A percentile compares a stretch with the other conserved stretches of the same genome.
Evolutionary conservation across 2,113 vertebrate species (phyloP).

Genomic region (Melanotaenia duboulayi): DNA sequence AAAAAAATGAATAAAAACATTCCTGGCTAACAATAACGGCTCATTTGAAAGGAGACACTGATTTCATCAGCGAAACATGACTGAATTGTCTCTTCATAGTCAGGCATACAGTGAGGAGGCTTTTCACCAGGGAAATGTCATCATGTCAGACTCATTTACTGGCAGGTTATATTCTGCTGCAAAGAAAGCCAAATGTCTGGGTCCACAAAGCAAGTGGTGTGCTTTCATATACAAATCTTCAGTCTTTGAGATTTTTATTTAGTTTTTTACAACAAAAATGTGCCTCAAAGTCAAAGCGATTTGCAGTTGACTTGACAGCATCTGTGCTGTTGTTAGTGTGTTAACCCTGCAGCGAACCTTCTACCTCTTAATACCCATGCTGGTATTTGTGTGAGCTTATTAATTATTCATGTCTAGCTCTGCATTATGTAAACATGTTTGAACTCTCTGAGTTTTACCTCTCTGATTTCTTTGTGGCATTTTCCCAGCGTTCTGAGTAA

Average conservation of each 20-base stretch:
- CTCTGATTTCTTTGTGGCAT: conserved; percentile 8
- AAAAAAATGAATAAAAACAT: conserved; percentile 40
- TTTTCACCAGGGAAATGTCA: conserved; percentile 42
- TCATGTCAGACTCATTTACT: conserved; percentile 28
- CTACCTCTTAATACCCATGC: not conserved
- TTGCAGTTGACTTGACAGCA: not conserved
- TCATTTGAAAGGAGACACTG: conserved; percentile 45
- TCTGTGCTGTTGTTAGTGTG: not conserved
- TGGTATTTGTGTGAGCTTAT: not conserved
- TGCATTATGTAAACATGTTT: not conserved
- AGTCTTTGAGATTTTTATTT: not conserved
- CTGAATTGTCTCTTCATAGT: conserved; percentile 43
- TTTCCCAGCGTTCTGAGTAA: conserved; percentile 87
- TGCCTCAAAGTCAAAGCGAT: not conserved
- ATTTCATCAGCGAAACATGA: conserved; percentile 47
- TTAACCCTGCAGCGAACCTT: not conserved
- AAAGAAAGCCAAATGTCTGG: conserved; percentile 41
- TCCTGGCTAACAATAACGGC: conserved; percentile 27
- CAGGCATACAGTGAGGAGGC: conserved; percentile 12
- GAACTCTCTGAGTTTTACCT: not conserved
- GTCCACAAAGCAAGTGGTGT: conserved; percentile 16
- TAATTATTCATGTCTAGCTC: not conserved
- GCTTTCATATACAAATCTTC: not conserved
- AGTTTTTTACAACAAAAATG: not conserved
- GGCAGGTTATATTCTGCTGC: conserved; percentile 38